Evolutionary conservation across 2,797 vertebrate genomes (phyloP), one percentile per base, ranked within the genome.

Genomic region (Labroides dimidiatus): DNA sequence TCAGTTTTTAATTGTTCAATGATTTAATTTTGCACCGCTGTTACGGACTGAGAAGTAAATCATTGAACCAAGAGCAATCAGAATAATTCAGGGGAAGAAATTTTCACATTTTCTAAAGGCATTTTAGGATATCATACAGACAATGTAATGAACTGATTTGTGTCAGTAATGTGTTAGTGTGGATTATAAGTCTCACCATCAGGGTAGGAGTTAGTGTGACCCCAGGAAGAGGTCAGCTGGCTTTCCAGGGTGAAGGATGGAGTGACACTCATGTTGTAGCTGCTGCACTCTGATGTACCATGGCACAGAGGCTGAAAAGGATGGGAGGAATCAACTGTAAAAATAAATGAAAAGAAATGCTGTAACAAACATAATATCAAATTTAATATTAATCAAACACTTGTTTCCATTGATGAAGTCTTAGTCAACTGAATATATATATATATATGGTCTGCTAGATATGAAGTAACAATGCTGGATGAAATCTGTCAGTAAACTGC

Each of bases 181-280:
- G 4, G 30, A 41, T 75, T 11, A 24, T n/a, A 51, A 16, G 39
- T 17, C 85, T 89, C 86, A 95, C 94, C 91, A 70, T 95, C 93
- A 50, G 91, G 48, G 72, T 90, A 93, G 51, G 81, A 76, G 77
- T 86, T 90, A 16, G 77, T 66, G 2, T 82, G 44, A 19, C 84
- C 85, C 94, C 94, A 94, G 69, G 91, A 56, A 23, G 81, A 23
- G 58, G 87, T 83, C 77, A 94, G 84, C 71, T 91, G 93, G 85
- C 79, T 94, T 69, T 95, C 93, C 56, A 90, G 62, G 59, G 58
- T 85, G 83, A 82, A 72, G 72, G 84, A 85, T 54, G 92, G 60
- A 85, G 89, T 85, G 47, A 92, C 33, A 55, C 93, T 95, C 94
- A 94, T 95, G 20, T 81, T 93, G 86, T 76, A 85, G 84, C 81